Evolutionary conservation across 2,797 vertebrate species (phyloP).

Genomic region (Cossypha polioptera): DNA sequence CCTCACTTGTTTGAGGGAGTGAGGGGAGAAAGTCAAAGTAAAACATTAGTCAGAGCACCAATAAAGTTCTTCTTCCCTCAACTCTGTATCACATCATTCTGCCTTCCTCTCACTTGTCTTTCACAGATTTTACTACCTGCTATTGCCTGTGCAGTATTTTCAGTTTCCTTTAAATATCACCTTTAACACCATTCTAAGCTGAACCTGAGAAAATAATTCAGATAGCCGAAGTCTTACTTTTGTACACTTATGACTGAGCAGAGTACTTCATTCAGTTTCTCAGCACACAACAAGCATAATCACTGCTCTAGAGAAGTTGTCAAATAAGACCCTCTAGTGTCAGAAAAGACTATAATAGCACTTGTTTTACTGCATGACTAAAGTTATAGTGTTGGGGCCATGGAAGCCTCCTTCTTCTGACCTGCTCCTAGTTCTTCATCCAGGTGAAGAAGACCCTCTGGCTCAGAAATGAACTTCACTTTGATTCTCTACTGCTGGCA

Average conservation of each 20-base stretch:
- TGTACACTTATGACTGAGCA: neutral
- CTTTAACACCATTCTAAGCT: neutral
- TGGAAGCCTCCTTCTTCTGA: neutral
- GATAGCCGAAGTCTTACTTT: neutral
- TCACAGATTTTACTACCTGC: neutral
- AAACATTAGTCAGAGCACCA: neutral
- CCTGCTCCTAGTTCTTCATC: neutral
- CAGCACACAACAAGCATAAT: neutral
- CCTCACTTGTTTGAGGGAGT: neutral
- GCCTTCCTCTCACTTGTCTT: neutral
- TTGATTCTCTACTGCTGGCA: neutral
- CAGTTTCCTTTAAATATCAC: neutral
- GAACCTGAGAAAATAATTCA: neutral
- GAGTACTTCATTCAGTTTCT: neutral
- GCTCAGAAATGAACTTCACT: neutral
- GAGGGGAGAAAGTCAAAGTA: neutral
- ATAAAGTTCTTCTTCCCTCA: neutral
- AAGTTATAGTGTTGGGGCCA: rapidly evolving
- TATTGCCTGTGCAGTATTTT: neutral
- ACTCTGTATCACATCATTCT: neutral
- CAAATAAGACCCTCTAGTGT: neutral
- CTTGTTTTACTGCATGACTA: rapidly evolving
- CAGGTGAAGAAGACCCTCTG: neutral
- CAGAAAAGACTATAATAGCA: neutral
- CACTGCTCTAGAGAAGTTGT: neutral